Conservation (phyloP, 2,113 vertebrate species). For the Sceloporus tristichus region DNA sequence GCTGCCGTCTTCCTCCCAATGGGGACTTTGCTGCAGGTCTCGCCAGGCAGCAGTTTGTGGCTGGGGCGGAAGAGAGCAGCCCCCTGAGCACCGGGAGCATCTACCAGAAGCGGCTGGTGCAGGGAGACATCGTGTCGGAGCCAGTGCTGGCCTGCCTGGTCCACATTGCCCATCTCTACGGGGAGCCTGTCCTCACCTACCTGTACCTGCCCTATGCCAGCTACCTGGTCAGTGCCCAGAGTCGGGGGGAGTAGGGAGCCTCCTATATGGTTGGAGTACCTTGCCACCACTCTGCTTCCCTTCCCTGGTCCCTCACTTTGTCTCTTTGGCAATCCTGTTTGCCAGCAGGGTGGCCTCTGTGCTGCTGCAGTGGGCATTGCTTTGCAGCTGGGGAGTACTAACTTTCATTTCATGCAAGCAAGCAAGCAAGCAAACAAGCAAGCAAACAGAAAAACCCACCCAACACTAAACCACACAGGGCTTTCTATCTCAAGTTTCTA, state of each 20-base stretch:
- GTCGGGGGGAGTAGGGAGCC: not conserved
- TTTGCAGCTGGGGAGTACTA: not conserved
- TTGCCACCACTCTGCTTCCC: not conserved
- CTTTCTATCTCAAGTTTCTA: not conserved
- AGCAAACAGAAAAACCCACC: not conserved
- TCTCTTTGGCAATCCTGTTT: not conserved
- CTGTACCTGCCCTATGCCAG: slow-evolving; percentile 98
- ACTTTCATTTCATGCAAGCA: not conserved
- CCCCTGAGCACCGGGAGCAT: slow-evolving; percentile 84
- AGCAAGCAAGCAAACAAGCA: not conserved
- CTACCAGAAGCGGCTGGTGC: slow-evolving; percentile 89
- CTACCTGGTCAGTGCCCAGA: slow-evolving; percentile 88
- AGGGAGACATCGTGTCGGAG: slow-evolving; percentile 89
- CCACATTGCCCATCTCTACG: slow-evolving; percentile 93
- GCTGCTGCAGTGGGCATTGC: too few relatives aligned
- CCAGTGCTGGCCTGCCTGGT: slow-evolving; percentile 93
- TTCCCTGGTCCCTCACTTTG: not conserved
- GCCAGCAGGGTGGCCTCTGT: not conserved
- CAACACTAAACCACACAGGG: not conserved
- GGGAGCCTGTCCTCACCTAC: slow-evolving; percentile 96
- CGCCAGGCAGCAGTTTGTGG: slow-evolving; percentile 91
- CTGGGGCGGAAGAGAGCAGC: slow-evolving; percentile 78
- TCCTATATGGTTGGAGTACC: too few relatives aligned
- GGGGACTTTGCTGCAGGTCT: slow-evolving; percentile 76
- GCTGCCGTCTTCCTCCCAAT: too few relatives aligned